Evolutionary conservation across 2,797 vertebrate species (phyloP).

Genomic region (Cyclopterus lumpus): DNA sequence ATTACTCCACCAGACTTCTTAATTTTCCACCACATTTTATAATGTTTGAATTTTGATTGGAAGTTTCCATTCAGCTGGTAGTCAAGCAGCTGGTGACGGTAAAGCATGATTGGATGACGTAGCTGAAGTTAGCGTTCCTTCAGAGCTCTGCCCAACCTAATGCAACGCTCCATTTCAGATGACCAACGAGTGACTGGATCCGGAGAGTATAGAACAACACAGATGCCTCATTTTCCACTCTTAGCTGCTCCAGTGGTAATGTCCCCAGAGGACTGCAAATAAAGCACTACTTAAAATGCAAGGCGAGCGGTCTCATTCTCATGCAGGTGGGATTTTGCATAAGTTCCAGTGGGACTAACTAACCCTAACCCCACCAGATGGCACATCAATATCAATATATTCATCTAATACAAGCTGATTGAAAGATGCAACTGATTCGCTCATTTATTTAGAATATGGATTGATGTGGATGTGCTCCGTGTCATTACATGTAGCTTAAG

Average conservation of each 20-base stretch:
- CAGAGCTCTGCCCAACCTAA: background rate
- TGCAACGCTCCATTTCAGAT: background rate
- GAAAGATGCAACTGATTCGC: background rate
- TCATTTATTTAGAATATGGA: background rate
- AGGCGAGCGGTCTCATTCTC: background rate
- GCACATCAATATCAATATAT: slow-evolving; percentile 18
- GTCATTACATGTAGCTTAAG: background rate
- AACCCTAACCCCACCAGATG: slow-evolving; percentile 32
- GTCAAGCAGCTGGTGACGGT: background rate
- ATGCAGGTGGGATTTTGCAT: background rate
- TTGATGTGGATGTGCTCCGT: background rate
- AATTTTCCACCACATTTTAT: background rate
- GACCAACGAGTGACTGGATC: background rate
- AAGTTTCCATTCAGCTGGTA: background rate
- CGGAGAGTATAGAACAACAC: background rate
- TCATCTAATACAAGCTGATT: slow-evolving; percentile 22
- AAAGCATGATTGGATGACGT: background rate
- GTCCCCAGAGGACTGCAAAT: background rate
- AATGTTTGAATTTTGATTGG: background rate
- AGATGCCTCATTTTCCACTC: background rate
- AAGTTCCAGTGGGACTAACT: background rate
- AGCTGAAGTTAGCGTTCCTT: background rate
- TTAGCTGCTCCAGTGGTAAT: background rate
- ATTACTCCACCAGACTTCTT: background rate
- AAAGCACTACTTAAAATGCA: background rate